Conservation (phyloP, 2,888 invertebrate genomes). For the Chirona hameri region DNA sequence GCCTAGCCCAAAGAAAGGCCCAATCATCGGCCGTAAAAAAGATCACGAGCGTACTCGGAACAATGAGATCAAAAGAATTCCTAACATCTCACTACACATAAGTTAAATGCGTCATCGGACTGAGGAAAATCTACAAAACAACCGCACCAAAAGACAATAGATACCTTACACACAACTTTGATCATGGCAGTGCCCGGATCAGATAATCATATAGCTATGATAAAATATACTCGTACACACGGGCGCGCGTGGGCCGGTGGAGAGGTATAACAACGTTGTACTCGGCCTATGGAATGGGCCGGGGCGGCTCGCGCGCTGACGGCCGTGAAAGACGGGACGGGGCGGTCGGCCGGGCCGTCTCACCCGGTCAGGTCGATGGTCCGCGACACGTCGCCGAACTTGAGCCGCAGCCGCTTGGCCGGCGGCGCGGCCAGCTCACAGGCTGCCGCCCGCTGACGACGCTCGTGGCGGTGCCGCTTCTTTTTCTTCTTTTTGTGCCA, state of each 20-base stretch:
- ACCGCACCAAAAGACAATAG: background rate
- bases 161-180: background rate
- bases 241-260: background rate
- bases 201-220: background rate
- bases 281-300: slow-evolving; percentile 27
- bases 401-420: slow-evolving; percentile 22
- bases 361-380: slow-evolving; percentile 26
- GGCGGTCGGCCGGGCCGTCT: background rate
- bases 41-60: background rate
- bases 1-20: slow-evolving; percentile 10
- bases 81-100: background rate
- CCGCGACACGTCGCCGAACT: slow-evolving; percentile 25
- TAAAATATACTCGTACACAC: background rate
- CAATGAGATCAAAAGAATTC: slow-evolving; percentile 26
- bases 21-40: slow-evolving; percentile 3
- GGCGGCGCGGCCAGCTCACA: background rate
- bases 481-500: slow-evolving; percentile 25
- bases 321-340: slow-evolving; percentile 13
- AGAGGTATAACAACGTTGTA: slow-evolving; percentile 29
- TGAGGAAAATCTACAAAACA: slow-evolving; percentile 22
- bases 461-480: background rate
- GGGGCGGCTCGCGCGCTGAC: slow-evolving; percentile 1
- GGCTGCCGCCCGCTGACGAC: background rate
- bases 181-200: slow-evolving; percentile 14
- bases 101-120: background rate